These are phyloP conservation scores for Helicolenus hilgendorfi DNA, from an alignment of 2,797 vertebrate genomes.

Conservation along the genomic window DNA sequence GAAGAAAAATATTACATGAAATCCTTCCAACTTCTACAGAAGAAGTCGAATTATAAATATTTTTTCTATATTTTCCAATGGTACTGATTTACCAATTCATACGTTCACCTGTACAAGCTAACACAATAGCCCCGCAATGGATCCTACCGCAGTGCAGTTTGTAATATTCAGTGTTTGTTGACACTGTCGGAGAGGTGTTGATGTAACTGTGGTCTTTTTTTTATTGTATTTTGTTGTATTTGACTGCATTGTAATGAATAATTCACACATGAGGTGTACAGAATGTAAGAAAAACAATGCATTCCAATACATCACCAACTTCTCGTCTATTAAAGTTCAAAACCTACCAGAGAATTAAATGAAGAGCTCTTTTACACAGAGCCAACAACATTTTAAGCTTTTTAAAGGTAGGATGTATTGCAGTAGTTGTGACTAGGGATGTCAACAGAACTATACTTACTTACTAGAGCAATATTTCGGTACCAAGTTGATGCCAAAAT, in stretches of 20 bases:
- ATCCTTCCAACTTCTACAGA: neutral
- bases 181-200: neutral
- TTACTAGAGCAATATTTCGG: too few relatives aligned
- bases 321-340: neutral
- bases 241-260: neutral
- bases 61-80: neutral
- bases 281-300: neutral
- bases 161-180: neutral
- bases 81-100: neutral
- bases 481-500: too few relatives aligned
- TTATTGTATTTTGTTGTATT: neutral
- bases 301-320: neutral
- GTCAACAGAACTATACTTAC: too few relatives aligned
- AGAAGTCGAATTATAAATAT: neutral
- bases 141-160: neutral
- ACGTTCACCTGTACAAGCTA: neutral
- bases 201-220: neutral
- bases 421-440: neutral
- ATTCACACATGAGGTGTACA: neutral
- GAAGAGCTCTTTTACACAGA: neutral
- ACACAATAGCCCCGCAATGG: too few relatives aligned
- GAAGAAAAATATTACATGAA: neutral
- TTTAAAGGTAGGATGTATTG: neutral
- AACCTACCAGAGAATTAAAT: neutral
- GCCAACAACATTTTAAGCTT: neutral